A percentile compares a stretch with the other conserved stretches of the same genome.
These are phyloP conservation scores for Ctenodactylus gundi DNA, from an alignment of 2,113 vertebrate genomes.

Conservation along the genomic window DNA sequence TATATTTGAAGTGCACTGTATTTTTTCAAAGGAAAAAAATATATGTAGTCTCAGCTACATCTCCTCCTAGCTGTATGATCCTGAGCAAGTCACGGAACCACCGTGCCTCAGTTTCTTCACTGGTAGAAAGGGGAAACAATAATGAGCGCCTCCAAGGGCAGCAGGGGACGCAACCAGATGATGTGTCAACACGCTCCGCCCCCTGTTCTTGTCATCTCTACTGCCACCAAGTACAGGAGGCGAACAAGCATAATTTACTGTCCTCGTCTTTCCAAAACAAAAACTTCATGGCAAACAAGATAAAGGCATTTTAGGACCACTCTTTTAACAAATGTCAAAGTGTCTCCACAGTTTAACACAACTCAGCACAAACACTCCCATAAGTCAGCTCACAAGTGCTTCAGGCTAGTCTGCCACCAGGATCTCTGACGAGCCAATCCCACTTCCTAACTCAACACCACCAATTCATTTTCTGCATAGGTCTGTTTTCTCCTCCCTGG, in stretches of 20 bases:
- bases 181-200: fast-evolving
- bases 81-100: neutral
- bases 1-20: neutral
- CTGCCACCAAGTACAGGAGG: neutral
- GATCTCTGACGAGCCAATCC: neutral
- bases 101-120: neutral
- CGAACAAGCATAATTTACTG: neutral
- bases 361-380: neutral
- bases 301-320: neutral
- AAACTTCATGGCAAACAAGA: neutral
- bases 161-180: neutral
- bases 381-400: neutral
- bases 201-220: neutral
- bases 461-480: neutral
- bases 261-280: neutral
- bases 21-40: neutral
- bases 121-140: neutral
- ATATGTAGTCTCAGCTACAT: neutral
- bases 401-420: neutral
- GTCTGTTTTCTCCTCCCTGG: neutral
- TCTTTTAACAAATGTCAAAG: neutral
- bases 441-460: constrained; percentile 1
- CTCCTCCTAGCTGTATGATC: neutral
- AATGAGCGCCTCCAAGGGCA: too few relatives aligned
- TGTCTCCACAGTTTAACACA: neutral